These are phyloP conservation scores for Hybos culiciformis DNA, from an alignment of 2,888 invertebrate species.

Conservation along the genomic window DNA sequence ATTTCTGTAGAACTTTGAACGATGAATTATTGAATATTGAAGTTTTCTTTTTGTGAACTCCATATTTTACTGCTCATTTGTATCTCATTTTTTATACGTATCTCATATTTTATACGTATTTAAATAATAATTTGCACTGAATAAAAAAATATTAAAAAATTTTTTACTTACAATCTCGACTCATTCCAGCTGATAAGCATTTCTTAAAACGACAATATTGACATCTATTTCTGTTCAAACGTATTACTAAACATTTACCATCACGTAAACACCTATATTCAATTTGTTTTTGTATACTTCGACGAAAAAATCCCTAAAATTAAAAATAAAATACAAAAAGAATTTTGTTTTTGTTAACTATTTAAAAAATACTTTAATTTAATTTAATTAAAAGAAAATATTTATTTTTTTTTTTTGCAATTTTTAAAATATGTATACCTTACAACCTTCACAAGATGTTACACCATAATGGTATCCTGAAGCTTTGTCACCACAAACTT, in stretches of 20 bases:
- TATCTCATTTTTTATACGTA: background rate
- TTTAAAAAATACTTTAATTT: background rate
- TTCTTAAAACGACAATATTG: conserved; percentile 95
- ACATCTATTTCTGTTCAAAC: conserved; percentile 87
- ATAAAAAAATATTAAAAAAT: background rate
- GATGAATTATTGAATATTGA: background rate
- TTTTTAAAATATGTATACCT: conserved; percentile 46
- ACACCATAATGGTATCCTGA: conserved; percentile 92
- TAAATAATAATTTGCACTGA: background rate
- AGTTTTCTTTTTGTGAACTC: background rate
- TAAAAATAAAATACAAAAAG: background rate
- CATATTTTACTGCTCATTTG: background rate
- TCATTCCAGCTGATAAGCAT: conserved; percentile 93
- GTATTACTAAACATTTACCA: conserved; percentile 86
- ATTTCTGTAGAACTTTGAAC: background rate
- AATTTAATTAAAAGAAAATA: background rate
- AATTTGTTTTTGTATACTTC: conserved; percentile 93
- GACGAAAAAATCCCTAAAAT: conserved; percentile 82
- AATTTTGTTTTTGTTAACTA: background rate
- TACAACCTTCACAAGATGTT: conserved; percentile 95
- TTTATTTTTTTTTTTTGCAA: background rate
- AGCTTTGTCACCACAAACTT: conserved; percentile 92
- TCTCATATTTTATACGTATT: background rate
- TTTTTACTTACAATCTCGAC: conserved; percentile 79
- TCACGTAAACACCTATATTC: conserved; percentile 89